Evolutionary conservation across 2,888 invertebrate genomes (phyloP).

Genomic region (Rapana venosa): DNA sequence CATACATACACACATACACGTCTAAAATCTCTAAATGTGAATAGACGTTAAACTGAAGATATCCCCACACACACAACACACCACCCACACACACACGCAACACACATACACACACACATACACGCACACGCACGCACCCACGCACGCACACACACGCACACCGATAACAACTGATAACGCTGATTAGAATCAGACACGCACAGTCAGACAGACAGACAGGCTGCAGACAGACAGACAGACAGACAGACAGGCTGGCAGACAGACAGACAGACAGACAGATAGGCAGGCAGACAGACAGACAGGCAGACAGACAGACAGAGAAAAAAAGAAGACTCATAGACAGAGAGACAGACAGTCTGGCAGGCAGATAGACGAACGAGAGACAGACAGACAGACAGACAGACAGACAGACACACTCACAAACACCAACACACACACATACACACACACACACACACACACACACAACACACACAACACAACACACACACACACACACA

Average conservation of each 20-base stretch:
- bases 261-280: background rate
- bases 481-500: too few species aligned
- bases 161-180: background rate
- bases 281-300: slow-evolving; percentile 12
- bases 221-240: background rate
- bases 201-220: background rate
- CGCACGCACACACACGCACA: slow-evolving; percentile 14
- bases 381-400: too few species aligned
- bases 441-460: too few species aligned
- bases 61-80: background rate
- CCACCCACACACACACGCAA: background rate
- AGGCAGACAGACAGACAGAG: slow-evolving; percentile 3
- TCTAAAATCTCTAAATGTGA: too few species aligned
- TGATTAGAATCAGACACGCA: background rate
- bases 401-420: too few species aligned
- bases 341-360: too few species aligned
- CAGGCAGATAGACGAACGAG: too few species aligned
- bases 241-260: background rate
- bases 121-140: slow-evolving; percentile 6
- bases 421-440: too few species aligned
- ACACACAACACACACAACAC: too few species aligned
- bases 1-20: background rate
- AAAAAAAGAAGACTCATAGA: background rate
- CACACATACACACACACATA: slow-evolving; percentile 12
- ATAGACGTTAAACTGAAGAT: too few species aligned